Percentiles rank a stretch among this genome's conserved stretches.
Evolutionary conservation across 2,113 vertebrate genomes (phyloP).

Genomic region (Salminus brasiliensis): DNA sequence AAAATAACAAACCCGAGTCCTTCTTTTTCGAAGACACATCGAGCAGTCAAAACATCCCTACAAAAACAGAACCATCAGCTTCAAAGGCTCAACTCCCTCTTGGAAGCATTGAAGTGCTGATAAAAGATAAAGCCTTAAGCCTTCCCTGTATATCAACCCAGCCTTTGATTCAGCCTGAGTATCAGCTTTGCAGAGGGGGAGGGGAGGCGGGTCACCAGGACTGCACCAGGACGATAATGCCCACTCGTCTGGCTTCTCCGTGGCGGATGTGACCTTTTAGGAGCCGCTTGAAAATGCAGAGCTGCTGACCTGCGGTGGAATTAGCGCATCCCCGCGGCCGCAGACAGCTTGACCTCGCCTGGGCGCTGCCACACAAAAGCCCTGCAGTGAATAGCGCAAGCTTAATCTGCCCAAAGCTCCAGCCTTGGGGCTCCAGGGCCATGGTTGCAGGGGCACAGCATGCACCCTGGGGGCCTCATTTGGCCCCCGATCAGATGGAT

Average conservation of each 20-base stretch:
- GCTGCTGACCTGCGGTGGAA: slow-evolving; percentile 72
- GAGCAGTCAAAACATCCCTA: slow-evolving; percentile 50
- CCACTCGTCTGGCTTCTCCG: slow-evolving; percentile 36
- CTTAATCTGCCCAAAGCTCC: slow-evolving; percentile 76
- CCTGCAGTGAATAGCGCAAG: slow-evolving; percentile 64
- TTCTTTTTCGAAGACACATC: slow-evolving; percentile 13
- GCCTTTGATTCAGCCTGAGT: slow-evolving; percentile 47
- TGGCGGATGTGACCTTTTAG: slow-evolving; percentile 68
- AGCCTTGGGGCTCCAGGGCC: slow-evolving; percentile 14
- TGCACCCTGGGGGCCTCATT: slow-evolving; percentile 64
- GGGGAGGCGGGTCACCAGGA: background rate
- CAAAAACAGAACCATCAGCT: slow-evolving; percentile 46
- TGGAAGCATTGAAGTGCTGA: slow-evolving; percentile 35
- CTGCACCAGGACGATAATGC: slow-evolving; percentile 13
- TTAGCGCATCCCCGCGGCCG: slow-evolving; percentile 72
- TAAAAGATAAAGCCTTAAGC: slow-evolving; percentile 53
- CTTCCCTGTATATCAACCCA: slow-evolving; percentile 46
- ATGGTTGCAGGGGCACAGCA: slow-evolving; percentile 62
- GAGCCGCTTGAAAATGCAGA: slow-evolving; percentile 69
- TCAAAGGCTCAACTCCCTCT: slow-evolving; percentile 50
- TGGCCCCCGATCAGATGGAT: slow-evolving; percentile 74
- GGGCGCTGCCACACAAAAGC: slow-evolving; percentile 75
- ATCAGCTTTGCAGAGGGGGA: background rate
- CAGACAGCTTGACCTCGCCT: slow-evolving; percentile 77
- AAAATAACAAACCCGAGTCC: background rate